phyloP scores from a whole-genome alignment of 2,888 invertebrate genomes.

The Vesta saturnalis region DNA sequence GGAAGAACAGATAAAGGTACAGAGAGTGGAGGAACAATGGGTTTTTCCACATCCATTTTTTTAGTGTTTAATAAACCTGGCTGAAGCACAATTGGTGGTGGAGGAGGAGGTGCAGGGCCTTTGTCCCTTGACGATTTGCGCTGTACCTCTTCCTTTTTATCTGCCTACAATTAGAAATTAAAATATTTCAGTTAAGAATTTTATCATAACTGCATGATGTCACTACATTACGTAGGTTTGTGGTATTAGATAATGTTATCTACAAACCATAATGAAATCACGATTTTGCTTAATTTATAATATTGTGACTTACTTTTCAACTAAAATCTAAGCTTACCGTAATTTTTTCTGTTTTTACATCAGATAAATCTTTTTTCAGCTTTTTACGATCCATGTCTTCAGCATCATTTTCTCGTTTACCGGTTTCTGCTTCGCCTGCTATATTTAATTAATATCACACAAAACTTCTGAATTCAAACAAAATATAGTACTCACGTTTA shows the following conservation, averaged over 20 bases:
- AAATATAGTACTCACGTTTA: constrained; percentile 70
- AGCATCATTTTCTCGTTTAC: constrained; percentile 47
- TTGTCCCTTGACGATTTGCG: constrained; percentile 73
- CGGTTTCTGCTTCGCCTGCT: constrained; percentile 62
- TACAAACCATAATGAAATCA: constrained; percentile 1
- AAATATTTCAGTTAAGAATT: background rate
- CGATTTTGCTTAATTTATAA: background rate
- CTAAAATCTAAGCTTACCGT: too few species aligned
- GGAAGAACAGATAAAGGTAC: constrained; percentile 51
- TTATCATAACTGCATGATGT: background rate
- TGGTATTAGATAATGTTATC: constrained; percentile 15
- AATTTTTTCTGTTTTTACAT: constrained; percentile 37
- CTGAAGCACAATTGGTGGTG: constrained; percentile 46
- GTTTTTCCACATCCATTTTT: constrained; percentile 64
- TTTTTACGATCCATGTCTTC: constrained; percentile 46
- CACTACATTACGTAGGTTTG: background rate
- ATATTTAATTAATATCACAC: background rate
- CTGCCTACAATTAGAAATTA: constrained; percentile 66
- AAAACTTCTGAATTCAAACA: background rate
- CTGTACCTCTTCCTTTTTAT: constrained; percentile 72
- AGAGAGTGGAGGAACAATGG: constrained; percentile 48
- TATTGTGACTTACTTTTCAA: background rate
- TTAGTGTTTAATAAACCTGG: constrained; percentile 57
- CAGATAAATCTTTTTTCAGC: constrained; percentile 46
- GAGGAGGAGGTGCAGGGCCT: constrained; percentile 82